Evolutionary conservation across 1,140 invertebrate species (phyloP), one percentile per base, ranked within the genome.

Genomic region (Lasioglossum albipes): DNA sequence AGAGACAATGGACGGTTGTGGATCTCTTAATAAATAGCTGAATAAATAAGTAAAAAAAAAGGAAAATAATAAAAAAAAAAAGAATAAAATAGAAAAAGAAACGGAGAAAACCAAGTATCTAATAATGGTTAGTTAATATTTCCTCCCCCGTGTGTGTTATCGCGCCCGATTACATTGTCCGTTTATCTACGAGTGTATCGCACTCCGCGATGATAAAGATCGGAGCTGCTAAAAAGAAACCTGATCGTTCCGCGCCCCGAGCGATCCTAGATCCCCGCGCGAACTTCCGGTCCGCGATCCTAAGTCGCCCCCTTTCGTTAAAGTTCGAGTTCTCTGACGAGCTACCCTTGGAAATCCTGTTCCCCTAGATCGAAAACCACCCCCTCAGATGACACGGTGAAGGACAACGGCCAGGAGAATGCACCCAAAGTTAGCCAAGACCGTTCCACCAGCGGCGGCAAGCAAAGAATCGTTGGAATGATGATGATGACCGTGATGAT

Each of bases 381-480:
- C n/a, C 31, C 7, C 64, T 93, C 85, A 93, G 71, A 93, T 89
- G 10, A 86, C 82, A 72, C 88, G 90, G 69, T 91, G 92, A 9
- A 91, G 76, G 65, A 91, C 70, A 59, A 88, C 62, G 12, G 89
- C 91, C 45, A 93, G 80, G 71, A 90, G 16, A 42, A 91, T 54
- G 41, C 90, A 93, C 27, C 90, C 83, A 54, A 91, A 68, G 75
- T 91, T 92, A 10, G 89, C 81, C 6, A 91, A 10, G 54, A 91
- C 83, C 70, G 88, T 88, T 73, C 90, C 72, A 18, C 88, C 90
- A 18, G 89, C 84, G 75, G 82, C 91, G 52, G 86, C 84, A 16
- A 87, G 66, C 20, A 77, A 87, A 7, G 84, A 54, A 16, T 57
- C 66, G 31, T 76, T 0, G 42, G 61, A 7, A 36, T 45, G 81